Percentiles rank a stretch among this genome's conserved stretches.
phyloP scores from a whole-genome alignment of 2,797 vertebrate genomes.

The Hozukius guyotensis region DNA sequence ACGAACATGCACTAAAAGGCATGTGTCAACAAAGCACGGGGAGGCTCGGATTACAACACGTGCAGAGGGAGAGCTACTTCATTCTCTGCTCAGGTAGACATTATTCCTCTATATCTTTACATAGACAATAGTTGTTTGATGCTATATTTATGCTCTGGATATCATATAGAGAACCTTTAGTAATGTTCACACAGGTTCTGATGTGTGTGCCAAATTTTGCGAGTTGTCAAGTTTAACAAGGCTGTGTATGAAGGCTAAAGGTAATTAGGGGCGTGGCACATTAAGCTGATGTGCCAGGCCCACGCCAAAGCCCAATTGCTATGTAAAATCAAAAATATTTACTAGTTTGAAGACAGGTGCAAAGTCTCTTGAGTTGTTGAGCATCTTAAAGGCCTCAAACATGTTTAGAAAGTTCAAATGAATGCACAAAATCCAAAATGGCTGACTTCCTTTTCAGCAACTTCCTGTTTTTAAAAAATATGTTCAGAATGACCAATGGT shows the following conservation, averaged over 20 bases:
- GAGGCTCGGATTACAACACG: too few species aligned
- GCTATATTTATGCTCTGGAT: too few species aligned
- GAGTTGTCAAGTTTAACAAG: background rate
- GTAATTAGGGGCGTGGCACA: background rate
- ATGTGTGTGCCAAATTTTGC: background rate
- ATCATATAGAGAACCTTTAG: too few species aligned
- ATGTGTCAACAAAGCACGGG: too few species aligned
- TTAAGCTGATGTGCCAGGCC: background rate
- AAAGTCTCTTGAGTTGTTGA: background rate
- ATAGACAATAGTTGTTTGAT: too few species aligned
- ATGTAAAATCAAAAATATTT: background rate
- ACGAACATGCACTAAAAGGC: too few species aligned
- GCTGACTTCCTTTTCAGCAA: background rate
- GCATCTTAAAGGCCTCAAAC: background rate
- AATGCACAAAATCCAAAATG: background rate
- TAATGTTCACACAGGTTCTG: background rate
- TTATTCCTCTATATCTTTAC: too few species aligned
- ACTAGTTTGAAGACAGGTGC: background rate
- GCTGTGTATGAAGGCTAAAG: background rate
- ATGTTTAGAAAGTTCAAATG: background rate
- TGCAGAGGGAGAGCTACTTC: too few species aligned
- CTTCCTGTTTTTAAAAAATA: background rate
- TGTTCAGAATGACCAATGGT: background rate
- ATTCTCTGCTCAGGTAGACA: too few species aligned
- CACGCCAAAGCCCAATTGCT: background rate